Evolutionary conservation across 2,113 vertebrate genomes (phyloP).

Genomic region (Barbus barbus): DNA sequence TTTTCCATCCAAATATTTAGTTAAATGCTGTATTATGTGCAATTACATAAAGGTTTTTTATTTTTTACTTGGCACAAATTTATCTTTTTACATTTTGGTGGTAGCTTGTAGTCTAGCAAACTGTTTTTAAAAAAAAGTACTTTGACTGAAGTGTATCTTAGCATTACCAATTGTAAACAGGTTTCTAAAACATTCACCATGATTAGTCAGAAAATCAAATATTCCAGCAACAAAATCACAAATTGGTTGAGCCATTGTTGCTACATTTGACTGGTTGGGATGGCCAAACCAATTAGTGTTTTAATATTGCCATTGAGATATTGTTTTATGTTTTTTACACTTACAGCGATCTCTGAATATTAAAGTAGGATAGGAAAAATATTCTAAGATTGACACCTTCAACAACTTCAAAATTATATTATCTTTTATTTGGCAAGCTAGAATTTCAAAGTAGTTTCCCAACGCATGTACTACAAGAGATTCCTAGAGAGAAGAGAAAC

Average conservation of each 20-base stretch:
- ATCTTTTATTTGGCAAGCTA: not conserved
- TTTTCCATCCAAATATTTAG: too few relatives aligned
- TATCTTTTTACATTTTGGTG: too few relatives aligned
- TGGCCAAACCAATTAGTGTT: not conserved
- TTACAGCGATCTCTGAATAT: too few relatives aligned
- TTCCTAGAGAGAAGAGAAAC: not conserved
- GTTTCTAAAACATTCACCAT: not conserved
- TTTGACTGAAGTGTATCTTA: not conserved
- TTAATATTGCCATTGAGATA: too few relatives aligned
- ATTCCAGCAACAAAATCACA: not conserved
- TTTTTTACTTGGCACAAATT: too few relatives aligned
- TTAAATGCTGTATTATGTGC: too few relatives aligned
- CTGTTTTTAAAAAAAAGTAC: not conserved
- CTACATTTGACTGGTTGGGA: not conserved
- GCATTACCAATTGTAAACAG: not conserved
- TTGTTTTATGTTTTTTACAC: too few relatives aligned
- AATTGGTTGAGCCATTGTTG: not conserved
- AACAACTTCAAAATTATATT: not conserved
- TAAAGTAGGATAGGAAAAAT: not conserved
- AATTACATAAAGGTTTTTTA: too few relatives aligned
- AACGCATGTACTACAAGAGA: not conserved
- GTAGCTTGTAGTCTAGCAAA: too few relatives aligned
- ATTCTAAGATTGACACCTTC: not conserved
- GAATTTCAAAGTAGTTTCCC: not conserved
- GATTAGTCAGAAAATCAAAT: not conserved